A percentile compares a stretch with the other conserved stretches of the same genome.
These are phyloP conservation scores for Urechis unicinctus DNA, from an alignment of 2,888 invertebrate genomes.

Conservation along the genomic window DNA sequence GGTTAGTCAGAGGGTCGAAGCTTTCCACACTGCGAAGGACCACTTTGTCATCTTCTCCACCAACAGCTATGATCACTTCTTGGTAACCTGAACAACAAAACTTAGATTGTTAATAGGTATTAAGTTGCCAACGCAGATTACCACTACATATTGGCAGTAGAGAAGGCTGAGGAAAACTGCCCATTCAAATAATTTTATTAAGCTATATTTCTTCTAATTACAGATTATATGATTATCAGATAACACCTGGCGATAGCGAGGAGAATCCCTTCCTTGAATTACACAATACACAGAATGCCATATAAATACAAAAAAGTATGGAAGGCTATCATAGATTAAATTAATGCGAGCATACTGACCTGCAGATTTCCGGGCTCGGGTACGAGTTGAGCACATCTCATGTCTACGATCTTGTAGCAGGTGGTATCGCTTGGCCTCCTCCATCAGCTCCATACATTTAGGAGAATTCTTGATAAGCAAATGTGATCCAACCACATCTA, in stretches of 20 bases:
- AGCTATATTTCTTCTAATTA: too few species aligned
- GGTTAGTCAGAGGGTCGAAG: conserved; percentile 49
- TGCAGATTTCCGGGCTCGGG: conserved; percentile 49
- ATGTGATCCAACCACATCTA: conserved; percentile 51
- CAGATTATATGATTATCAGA: neutral
- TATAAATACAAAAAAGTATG: neutral
- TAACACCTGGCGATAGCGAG: neutral
- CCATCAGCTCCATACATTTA: conserved; percentile 49
- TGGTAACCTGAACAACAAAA: conserved; percentile 22
- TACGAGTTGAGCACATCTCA: conserved; percentile 47
- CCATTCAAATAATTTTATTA: too few species aligned
- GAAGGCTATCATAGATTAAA: neutral
- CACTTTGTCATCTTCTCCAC: conserved; percentile 56
- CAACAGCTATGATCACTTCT: conserved; percentile 54
- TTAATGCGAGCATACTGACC: conserved; percentile 21
- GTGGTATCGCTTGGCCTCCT: conserved; percentile 53
- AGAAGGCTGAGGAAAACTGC: too few species aligned
- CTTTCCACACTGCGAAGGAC: conserved; percentile 54
- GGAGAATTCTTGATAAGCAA: conserved; percentile 44
- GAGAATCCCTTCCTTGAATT: too few species aligned
- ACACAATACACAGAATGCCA: neutral
- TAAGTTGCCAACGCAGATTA: too few species aligned
- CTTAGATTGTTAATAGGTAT: neutral
- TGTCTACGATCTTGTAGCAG: conserved; percentile 51
- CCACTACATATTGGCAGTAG: too few species aligned